Base-by-base conservation (phyloP, 2,888 invertebrate species). In the Plebejus anna region DNA sequence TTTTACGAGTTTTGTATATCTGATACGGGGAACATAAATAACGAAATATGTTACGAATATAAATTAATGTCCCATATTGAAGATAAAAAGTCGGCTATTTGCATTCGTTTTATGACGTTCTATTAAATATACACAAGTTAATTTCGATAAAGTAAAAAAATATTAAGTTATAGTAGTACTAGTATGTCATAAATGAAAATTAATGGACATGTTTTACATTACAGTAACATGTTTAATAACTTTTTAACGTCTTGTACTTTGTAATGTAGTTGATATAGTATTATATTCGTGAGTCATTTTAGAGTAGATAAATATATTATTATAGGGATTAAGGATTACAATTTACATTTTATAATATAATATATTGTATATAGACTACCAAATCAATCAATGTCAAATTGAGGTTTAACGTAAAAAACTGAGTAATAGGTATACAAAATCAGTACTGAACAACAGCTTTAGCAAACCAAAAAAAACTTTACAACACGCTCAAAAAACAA, bases 151-250 rank as follows among this genome's bases (percentile, higher is more conserved):
- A 66, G 13, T 66, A 66, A 66, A 66, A 66, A 36, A 66, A 66
- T 32, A 66, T 66, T 66, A 66, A 32, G 16, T 66, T 66, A n/a
- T n/a, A n/a, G n/a, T n/a, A n/a, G n/a, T n/a, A n/a, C n/a, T n/a
- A n/a, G n/a, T n/a, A 66, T 66, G 66, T 66, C 66, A 66, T 66
- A 66, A 66, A 66, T 36, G 66, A 36, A 66, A 66, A 66, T 66
- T 66, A 66, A 66, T 66, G 66, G 66, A 36, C 66, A 66, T 66
- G 66, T 66, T 66, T 66, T 66, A 66, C 66, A 66, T 66, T 66
- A 66, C 32, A 16, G 66, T 13, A 36, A 66, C 66, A 32, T 66
- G 66, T 66, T 66, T 66, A 32, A 66, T 66, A 32, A 36, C 66
- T 13, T 66, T 66, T 66, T 66, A 66, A 66, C 66, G 66, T 66